Conservation (phyloP, 1,140 invertebrate species). For the Harlomillsia oculata region DNA sequence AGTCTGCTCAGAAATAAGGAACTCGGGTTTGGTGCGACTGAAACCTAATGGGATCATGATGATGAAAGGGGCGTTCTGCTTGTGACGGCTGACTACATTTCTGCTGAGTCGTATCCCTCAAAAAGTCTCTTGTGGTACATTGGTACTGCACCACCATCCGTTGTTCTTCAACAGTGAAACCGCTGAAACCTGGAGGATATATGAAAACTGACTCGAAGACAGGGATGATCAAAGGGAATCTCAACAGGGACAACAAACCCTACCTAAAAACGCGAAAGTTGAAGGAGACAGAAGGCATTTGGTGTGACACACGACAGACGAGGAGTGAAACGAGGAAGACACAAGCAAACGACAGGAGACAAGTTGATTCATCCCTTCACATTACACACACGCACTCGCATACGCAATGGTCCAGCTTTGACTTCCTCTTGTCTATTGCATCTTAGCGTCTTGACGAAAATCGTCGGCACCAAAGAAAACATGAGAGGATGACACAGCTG, state of each 20-base stretch:
- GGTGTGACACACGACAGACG: slow-evolving; percentile 15
- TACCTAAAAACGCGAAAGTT: neutral
- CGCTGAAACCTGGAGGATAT: too few relatives aligned
- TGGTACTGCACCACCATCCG: too few relatives aligned
- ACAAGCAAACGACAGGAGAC: slow-evolving; percentile 6
- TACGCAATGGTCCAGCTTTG: too few relatives aligned
- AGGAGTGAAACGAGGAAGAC: slow-evolving; percentile 6
- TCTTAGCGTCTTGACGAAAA: neutral
- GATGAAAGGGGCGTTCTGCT: slow-evolving; percentile 30
- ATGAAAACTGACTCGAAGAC: too few relatives aligned
- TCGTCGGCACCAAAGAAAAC: slow-evolving; percentile 1
- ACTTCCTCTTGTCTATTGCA: too few relatives aligned
- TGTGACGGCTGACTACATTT: slow-evolving; percentile 25
- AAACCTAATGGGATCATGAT: slow-evolving; percentile 29
- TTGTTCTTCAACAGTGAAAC: too few relatives aligned
- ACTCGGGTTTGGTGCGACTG: slow-evolving; percentile 9
- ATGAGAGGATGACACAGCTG: slow-evolving; percentile 17
- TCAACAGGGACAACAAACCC: neutral
- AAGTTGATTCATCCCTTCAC: too few relatives aligned
- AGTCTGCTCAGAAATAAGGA: too few relatives aligned
- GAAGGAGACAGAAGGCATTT: slow-evolving; percentile 11
- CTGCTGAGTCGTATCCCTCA: slow-evolving; percentile 23
- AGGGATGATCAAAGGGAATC: too few relatives aligned
- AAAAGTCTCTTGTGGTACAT: too few relatives aligned
- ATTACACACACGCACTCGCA: neutral